Evolutionary conservation across 2,113 vertebrate species (phyloP), one percentile per base, ranked within the genome.

Genomic region (Forbesichthys agassizii): DNA sequence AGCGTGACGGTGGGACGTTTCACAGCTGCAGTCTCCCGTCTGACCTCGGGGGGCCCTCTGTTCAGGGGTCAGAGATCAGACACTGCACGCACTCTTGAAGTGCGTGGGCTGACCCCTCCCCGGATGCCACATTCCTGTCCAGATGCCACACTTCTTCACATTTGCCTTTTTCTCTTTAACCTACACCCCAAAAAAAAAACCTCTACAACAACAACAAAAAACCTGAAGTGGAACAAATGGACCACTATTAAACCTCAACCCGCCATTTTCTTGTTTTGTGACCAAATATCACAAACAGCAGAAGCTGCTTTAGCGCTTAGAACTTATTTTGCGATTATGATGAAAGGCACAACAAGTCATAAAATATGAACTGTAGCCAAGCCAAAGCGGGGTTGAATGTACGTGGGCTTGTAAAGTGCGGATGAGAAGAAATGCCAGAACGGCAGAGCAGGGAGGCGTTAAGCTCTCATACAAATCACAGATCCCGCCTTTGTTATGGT

Each of bases 41-140:
- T 80, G 72, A 67, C 76, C 79, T 83, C 79, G 75, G 62, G 68
- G 68, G 59, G 27, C 33, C 70, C 78, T 84, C 55, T 71, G 58
- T 69, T 76, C 12, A 69, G 74, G 58, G 80, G 71, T 84, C 63
- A 82, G 55, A 64, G 81, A 83, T 82, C 80, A 81, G 48, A 12
- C 54, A 52, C 75, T 75, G 73, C 82, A 74, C 81, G 79, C 68
- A 77, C 49, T 64, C 76, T 82, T 75, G 57, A 74, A 64, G 53
- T 63, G 56, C 36, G 20, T 52, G 9, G 1, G 52, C 54, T 64
- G 52, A 52, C 65, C 76, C 68, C 66, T 73, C 69, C 64, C 70
- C 57, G 75, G 78, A 86, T 73, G 70, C 68, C 66, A 8, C 20
- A 72, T 86, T 87, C 85, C 85, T 82, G 67, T 80, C 78, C 78